Evolutionary conservation across 2,113 vertebrate genomes (phyloP).

Genomic region (Riparia riparia): DNA sequence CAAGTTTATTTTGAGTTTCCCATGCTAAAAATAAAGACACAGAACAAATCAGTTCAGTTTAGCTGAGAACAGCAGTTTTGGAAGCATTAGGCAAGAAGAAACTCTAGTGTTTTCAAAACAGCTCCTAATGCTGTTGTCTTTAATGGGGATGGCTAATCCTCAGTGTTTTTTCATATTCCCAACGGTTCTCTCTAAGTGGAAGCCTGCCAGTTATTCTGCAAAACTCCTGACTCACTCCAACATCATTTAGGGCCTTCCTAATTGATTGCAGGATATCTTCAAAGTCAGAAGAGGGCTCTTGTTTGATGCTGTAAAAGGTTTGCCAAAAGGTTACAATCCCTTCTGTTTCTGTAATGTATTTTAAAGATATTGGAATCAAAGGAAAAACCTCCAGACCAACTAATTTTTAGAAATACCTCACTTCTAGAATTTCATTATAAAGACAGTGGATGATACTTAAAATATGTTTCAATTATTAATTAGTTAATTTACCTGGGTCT

Average conservation of each 20-base stretch:
- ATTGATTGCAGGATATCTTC: slow-evolving; percentile 35
- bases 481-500: background rate
- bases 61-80: slow-evolving; percentile 51
- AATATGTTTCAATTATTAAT: background rate
- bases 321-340: background rate
- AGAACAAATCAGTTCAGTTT: slow-evolving; percentile 1
- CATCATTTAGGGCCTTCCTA: slow-evolving; percentile 34
- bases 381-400: background rate
- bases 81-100: slow-evolving; percentile 26
- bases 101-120: slow-evolving; percentile 42
- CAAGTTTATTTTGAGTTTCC: slow-evolving; percentile 26
- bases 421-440: background rate
- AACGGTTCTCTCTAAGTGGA: background rate
- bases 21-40: slow-evolving; percentile 20
- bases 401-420: background rate
- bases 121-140: slow-evolving; percentile 25
- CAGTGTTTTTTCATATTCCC: slow-evolving; percentile 8
- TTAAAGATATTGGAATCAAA: slow-evolving; percentile 8
- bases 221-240: slow-evolving; percentile 46
- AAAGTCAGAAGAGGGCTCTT: slow-evolving; percentile 31
- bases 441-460: background rate
- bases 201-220: slow-evolving; percentile 40
- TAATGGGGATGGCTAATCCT: slow-evolving; percentile 38
- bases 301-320: slow-evolving; percentile 20
- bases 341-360: background rate